Evolutionary conservation across 1,140 invertebrate species (phyloP).

Genomic region (Rhysida immarginata): DNA sequence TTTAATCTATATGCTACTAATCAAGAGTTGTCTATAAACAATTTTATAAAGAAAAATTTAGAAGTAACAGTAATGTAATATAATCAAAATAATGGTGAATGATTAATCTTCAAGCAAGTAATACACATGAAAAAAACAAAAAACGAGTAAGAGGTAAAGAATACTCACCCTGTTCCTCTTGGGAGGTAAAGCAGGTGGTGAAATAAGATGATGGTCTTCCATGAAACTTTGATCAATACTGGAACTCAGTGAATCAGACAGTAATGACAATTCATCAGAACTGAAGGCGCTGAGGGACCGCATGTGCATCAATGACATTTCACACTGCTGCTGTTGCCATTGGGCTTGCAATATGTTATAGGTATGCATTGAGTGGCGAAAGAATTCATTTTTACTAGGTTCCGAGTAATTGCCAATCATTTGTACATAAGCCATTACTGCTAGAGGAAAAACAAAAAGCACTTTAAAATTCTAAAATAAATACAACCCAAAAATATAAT

Average conservation of each 20-base stretch:
- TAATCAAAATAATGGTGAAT: not conserved
- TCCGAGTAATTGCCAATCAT: constrained; percentile 80
- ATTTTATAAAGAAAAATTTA: too few species aligned
- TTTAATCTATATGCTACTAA: too few species aligned
- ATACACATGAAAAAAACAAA: too few species aligned
- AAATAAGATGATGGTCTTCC: not conserved
- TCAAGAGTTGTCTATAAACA: too few species aligned
- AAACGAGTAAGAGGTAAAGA: too few species aligned
- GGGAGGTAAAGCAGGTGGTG: constrained; percentile 16
- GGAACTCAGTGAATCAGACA: not conserved
- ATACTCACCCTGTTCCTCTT: constrained; percentile 15
- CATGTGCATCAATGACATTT: constrained; percentile 30
- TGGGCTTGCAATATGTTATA: constrained; percentile 49
- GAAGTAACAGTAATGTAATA: too few species aligned
- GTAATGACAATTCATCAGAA: constrained; percentile 16
- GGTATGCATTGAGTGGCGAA: constrained; percentile 65
- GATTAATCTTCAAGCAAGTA: too few species aligned
- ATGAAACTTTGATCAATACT: constrained; percentile 1
- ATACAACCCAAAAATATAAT: constrained; percentile 12
- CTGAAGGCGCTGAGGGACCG: constrained; percentile 7
- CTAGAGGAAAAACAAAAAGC: too few species aligned
- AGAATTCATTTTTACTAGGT: constrained; percentile 50
- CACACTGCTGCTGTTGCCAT: constrained; percentile 40
- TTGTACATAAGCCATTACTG: constrained; percentile 93
- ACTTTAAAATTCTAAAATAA: not conserved